Percentiles rank a stretch among this genome's conserved stretches.
phyloP scores from a whole-genome alignment of 2,797 vertebrate species.

The Onychomys leucogaster region DNA sequence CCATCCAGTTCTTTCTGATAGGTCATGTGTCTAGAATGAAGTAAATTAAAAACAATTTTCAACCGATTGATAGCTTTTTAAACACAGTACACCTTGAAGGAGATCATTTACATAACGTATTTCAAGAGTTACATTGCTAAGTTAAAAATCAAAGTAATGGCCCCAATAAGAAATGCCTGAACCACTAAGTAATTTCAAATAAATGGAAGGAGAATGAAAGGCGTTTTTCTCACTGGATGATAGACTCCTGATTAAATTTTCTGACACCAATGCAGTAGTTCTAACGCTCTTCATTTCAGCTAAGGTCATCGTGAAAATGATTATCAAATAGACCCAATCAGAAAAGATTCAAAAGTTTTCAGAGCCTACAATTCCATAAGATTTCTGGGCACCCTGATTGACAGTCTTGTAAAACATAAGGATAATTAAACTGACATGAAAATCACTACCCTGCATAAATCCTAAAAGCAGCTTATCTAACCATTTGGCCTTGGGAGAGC shows the following conservation, averaged over 20 bases:
- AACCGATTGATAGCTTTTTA: slow-evolving; percentile 84
- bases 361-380: slow-evolving; percentile 79
- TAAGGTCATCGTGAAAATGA: slow-evolving; percentile 83
- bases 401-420: slow-evolving; percentile 85
- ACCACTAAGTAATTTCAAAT: slow-evolving; percentile 87
- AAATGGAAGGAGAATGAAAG: slow-evolving; percentile 87
- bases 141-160: slow-evolving; percentile 89
- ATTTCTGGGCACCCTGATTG: slow-evolving; percentile 84
- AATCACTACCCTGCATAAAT: slow-evolving; percentile 87
- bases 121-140: slow-evolving; percentile 86
- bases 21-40: slow-evolving; percentile 80
- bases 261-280: slow-evolving; percentile 80
- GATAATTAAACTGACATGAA: slow-evolving; percentile 90
- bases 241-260: slow-evolving; percentile 86
- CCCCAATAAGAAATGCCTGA: slow-evolving; percentile 87
- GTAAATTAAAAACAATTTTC: slow-evolving; percentile 88
- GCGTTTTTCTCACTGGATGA: slow-evolving; percentile 87
- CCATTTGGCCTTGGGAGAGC: slow-evolving; percentile 90
- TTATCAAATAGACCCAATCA: slow-evolving; percentile 85
- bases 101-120: slow-evolving; percentile 87
- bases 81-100: slow-evolving; percentile 86
- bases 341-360: slow-evolving; percentile 82
- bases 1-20: slow-evolving; percentile 77
- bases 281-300: slow-evolving; percentile 83
- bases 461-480: slow-evolving; percentile 91